Conservation (phyloP, 64 coral and sea anemone genomes). For the Orbicella faveolata region DNA sequence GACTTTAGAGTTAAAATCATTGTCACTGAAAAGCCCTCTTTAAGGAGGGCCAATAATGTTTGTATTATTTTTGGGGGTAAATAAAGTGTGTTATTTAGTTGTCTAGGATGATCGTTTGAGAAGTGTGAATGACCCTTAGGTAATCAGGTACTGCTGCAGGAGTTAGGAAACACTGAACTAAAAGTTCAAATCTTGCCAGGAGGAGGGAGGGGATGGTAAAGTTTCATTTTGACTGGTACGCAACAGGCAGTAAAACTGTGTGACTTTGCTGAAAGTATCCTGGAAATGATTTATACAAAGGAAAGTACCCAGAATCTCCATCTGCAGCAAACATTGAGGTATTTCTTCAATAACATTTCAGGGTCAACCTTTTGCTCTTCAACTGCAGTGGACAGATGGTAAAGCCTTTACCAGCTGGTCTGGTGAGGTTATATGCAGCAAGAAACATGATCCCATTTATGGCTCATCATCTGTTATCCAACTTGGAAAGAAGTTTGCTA, state of each 20-base stretch:
- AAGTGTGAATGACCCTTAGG: too few relatives aligned
- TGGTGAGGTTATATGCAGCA: conserved; percentile 29
- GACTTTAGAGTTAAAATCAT: too few relatives aligned
- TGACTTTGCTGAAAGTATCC: not conserved
- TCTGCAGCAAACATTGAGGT: not conserved
- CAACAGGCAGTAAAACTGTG: not conserved
- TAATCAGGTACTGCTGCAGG: too few relatives aligned
- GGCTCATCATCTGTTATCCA: conserved; percentile 52
- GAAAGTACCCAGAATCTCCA: not conserved
- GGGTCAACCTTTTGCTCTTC: conserved; percentile 44
- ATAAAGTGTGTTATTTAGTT: too few relatives aligned
- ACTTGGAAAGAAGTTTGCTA: conserved; percentile 80
- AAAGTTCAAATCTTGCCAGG: too few relatives aligned
- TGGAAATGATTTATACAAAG: not conserved
- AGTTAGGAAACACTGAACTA: too few relatives aligned
- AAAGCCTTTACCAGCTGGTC: conserved; percentile 61
- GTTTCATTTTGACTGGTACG: too few relatives aligned
- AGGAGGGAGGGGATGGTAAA: too few relatives aligned
- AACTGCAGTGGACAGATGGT: conserved; percentile 23
- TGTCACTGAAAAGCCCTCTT: too few relatives aligned
- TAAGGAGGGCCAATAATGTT: too few relatives aligned
- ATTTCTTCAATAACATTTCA: not conserved
- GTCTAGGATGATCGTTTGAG: too few relatives aligned
- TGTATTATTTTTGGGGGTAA: too few relatives aligned
- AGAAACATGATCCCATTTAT: not conserved